Evolutionary conservation across 2,888 invertebrate genomes (phyloP), one percentile per base, ranked within the genome.

Genomic region (Nymphalis urticae): DNA sequence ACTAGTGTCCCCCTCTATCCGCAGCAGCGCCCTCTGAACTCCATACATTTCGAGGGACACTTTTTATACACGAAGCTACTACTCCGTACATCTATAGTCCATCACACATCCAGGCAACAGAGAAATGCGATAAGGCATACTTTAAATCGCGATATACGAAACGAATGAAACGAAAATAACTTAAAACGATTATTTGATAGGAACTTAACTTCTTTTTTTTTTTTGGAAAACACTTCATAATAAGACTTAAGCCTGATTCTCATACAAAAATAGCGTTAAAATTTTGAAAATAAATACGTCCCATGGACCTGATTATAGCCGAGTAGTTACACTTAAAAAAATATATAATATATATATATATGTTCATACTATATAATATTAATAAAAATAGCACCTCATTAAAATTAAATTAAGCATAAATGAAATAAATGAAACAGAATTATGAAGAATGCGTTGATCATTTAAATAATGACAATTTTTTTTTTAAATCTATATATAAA

Each of bases 381-480:
- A 58, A 69, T 63, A 66, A 71, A 75, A 75, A 75, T 77, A 77
- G 77, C 77, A 77, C 78, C 77, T 75, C 74, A 77, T 77, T 77
- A 73, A 74, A 75, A 76, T 73, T 73, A 72, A 73, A 73, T 75
- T 62, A 68, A 69, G 68, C 70, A 68, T 53, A 6, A 65, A 62
- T 50, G 24, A 32, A 54, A 42, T 53, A 51, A 48, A 58, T 36
- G 42, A 42, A 32, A 36, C 19, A 13, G 13, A 58, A 42, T n/a
- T 2, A 8, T 2, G 10, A 19, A 19, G 19, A 42, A 58, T 42
- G 42, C 42, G 42, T 32, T 32, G 32, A 56, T 32, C 7, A 54
- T 17, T 42, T 3, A 13, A 42, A 13, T 42, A 42, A 42, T 42
- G 4, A 13, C 27, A 0, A 0, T 5, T 5, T 32, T 5, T 32